phyloP scores from a whole-genome alignment of 2,797 vertebrate genomes.

The Vultur gryphus region DNA sequence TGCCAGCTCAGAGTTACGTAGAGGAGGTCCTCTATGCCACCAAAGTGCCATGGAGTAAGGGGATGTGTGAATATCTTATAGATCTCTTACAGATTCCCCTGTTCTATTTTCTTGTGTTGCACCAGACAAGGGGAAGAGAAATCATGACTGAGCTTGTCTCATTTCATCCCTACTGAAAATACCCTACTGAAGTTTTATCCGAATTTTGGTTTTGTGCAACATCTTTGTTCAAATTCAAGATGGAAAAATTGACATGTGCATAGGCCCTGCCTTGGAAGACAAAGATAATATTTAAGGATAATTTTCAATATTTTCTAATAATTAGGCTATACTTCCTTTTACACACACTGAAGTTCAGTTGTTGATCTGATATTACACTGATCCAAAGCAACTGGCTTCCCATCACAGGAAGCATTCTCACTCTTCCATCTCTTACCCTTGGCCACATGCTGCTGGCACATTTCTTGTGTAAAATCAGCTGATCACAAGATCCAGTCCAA shows the following conservation, averaged over 20 bases:
- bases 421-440: not conserved
- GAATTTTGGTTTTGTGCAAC: not conserved
- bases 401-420: not conserved
- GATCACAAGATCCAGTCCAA: not conserved
- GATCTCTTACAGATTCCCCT: not conserved
- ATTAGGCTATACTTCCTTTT: not conserved
- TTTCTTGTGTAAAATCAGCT: not conserved
- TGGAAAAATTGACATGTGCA: not conserved
- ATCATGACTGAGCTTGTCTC: not conserved
- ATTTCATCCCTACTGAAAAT: not conserved
- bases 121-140: not conserved
- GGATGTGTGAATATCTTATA: not conserved
- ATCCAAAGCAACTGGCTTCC: not conserved
- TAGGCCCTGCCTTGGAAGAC: not conserved
- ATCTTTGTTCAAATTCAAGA: not conserved
- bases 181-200: not conserved
- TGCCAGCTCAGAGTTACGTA: not conserved
- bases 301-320: not conserved
- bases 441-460: not conserved
- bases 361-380: not conserved
- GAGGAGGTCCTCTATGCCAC: not conserved
- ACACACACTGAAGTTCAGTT: not conserved
- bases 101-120: not conserved
- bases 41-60: not conserved
- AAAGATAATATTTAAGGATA: not conserved